A percentile compares a stretch with the other conserved stretches of the same genome.
phyloP scores from a whole-genome alignment of 2,113 vertebrate genomes.

The Phodopus roborovskii region DNA sequence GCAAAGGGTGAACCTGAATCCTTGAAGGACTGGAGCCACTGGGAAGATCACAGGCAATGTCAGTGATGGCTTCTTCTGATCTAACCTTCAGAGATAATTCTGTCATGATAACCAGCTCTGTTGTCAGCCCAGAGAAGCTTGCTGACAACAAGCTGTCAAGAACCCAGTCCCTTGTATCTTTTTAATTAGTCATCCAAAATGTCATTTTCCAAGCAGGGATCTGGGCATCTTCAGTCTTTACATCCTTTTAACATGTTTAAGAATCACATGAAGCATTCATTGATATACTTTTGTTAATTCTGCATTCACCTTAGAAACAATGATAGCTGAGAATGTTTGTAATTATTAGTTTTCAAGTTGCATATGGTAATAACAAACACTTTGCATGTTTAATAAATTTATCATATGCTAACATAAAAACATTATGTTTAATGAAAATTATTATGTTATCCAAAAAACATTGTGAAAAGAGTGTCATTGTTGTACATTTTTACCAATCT shows the following conservation, averaged over 20 bases:
- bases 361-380: background rate
- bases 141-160: background rate
- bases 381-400: background rate
- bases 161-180: background rate
- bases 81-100: background rate
- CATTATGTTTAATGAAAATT: constrained; percentile 29
- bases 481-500: constrained; percentile 36
- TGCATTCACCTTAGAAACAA: background rate
- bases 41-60: background rate
- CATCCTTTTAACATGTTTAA: background rate
- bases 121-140: constrained; percentile 3
- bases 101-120: background rate
- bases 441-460: constrained; percentile 36
- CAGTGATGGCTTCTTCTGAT: background rate
- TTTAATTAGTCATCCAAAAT: constrained; percentile 22
- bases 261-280: background rate
- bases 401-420: background rate
- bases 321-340: constrained; percentile 19
- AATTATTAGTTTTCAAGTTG: constrained; percentile 26
- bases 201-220: background rate
- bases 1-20: background rate
- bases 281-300: background rate
- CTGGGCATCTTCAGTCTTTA: constrained; percentile 7
- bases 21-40: background rate
- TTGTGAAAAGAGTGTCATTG: background rate